These are phyloP conservation scores for Belonocnema kinseyi DNA, from an alignment of 1,140 invertebrate genomes.

Conservation along the genomic window DNA sequence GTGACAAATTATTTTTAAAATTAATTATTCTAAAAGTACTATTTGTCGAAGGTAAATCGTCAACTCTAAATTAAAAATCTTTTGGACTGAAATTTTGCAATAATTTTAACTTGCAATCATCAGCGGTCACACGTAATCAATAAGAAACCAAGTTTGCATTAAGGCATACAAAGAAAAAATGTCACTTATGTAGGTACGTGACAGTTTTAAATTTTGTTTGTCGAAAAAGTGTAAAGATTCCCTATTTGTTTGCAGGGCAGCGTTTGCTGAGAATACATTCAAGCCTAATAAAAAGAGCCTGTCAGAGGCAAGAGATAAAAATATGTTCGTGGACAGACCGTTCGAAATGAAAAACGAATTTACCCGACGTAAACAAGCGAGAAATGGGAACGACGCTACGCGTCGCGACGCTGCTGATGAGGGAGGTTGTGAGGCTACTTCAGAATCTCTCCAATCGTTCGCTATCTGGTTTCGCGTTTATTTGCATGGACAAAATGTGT, in stretches of 20 bases:
- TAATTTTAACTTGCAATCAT: background rate
- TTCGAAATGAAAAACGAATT: slow-evolving; percentile 30
- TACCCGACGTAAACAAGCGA: slow-evolving; percentile 27
- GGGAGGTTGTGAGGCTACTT: slow-evolving; percentile 14
- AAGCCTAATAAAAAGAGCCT: slow-evolving; percentile 30
- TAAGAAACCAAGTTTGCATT: too few relatives aligned
- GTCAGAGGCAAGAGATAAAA: slow-evolving; percentile 20
- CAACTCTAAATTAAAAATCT: too few relatives aligned
- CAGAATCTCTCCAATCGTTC: slow-evolving; percentile 29
- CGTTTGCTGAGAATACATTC: slow-evolving; percentile 17
- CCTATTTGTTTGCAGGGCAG: slow-evolving; percentile 1
- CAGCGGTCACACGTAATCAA: too few relatives aligned
- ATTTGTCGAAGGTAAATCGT: too few relatives aligned
- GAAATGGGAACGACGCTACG: slow-evolving; percentile 18
- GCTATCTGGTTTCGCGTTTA: slow-evolving; percentile 25
- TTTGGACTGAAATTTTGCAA: too few relatives aligned
- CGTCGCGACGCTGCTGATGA: slow-evolving; percentile 2
- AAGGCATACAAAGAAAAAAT: background rate
- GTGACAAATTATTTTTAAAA: too few relatives aligned
- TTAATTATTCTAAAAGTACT: too few relatives aligned
- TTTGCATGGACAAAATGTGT: slow-evolving; percentile 15
- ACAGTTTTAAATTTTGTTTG: slow-evolving; percentile 11
- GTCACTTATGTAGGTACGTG: background rate
- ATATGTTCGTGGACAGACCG: slow-evolving; percentile 3
- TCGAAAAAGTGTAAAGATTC: slow-evolving; percentile 15